Base-by-base conservation (phyloP, 2,113 vertebrate genomes). In the Eubucco bourcierii region DNA sequence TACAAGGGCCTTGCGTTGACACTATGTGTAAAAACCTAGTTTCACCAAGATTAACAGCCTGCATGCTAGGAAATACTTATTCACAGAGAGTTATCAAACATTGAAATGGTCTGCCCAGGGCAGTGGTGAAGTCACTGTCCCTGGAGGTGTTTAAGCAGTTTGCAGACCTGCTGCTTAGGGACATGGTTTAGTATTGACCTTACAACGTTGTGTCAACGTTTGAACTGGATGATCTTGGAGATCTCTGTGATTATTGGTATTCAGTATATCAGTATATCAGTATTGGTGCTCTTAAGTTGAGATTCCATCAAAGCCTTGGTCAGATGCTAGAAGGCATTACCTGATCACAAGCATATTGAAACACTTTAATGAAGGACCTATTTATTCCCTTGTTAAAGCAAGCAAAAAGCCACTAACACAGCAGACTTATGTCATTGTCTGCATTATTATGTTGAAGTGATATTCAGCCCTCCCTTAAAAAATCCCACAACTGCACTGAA, bases 301-400 rank as follows among this genome's bases (percentile, higher is more conserved):
- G 74, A 85, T 68, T 83, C 89, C 84, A 78, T n/a, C 52, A 82
- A 82, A 91, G 84, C 60, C 44, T 15, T 80, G 53, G 72, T 68
- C 91, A 92, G 89, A 75, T 90, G 81, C 82, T 91, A 64, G 34
- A 60, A 80, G 87, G 71, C 73, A 78, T 82, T 60, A 89, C 44
- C 84, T 0, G 2, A 74, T 85, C 89, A 83, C 67, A 84, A 84
- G 64, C 58, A 82, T 75, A 87, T 61, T 33, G 67, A 78, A 44
- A 55, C 53, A 75, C 80, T 92, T 88, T 90, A 89, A 91, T 78
- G 76, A 91, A 59, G 70, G 53, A 65, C 58, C 50, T 77, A 18
- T 75, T 93, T 91, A 80, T 21, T 87, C 44, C 44, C 47, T 33
- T 56, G 72, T 72, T 85, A 68, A 85, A 77, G 72, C 37, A 74